phyloP scores from a whole-genome alignment of 2,888 invertebrate genomes.

The Habrosyne pyritoides region DNA sequence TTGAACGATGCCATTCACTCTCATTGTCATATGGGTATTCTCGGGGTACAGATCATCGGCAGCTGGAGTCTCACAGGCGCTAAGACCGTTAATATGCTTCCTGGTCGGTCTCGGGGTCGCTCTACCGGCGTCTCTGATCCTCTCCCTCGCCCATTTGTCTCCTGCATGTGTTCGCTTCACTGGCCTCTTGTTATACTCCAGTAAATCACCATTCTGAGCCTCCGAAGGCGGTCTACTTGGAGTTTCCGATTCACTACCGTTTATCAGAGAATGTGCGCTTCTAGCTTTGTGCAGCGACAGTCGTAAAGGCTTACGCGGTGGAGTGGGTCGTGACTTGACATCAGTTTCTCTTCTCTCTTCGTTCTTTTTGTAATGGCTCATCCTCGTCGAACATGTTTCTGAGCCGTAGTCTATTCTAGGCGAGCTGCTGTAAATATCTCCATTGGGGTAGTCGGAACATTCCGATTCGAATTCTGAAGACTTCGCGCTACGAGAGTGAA shows the following conservation, averaged over 20 bases:
- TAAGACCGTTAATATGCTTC: slow-evolving; percentile 53
- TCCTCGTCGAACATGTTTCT: slow-evolving; percentile 76
- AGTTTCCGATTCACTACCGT: slow-evolving; percentile 74
- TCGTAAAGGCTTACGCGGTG: slow-evolving; percentile 93
- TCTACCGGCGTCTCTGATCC: slow-evolving; percentile 54
- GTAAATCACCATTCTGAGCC: slow-evolving; percentile 51
- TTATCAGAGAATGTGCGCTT: slow-evolving; percentile 88
- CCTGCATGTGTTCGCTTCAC: slow-evolving; percentile 83
- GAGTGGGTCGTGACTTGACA: slow-evolving; percentile 86
- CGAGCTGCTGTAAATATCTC: slow-evolving; percentile 68
- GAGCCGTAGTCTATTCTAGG: slow-evolving; percentile 83
- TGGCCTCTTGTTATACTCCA: slow-evolving; percentile 78
- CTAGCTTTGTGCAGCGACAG: slow-evolving; percentile 92
- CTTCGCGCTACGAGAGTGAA: slow-evolving; percentile 86
- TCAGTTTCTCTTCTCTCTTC: slow-evolving; percentile 66
- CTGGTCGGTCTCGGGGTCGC: slow-evolving; percentile 70
- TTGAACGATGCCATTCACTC: slow-evolving; percentile 39
- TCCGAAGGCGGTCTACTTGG: slow-evolving; percentile 62
- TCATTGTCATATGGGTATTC: slow-evolving; percentile 44
- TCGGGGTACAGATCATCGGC: slow-evolving; percentile 73
- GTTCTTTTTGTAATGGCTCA: slow-evolving; percentile 72
- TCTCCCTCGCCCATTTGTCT: slow-evolving; percentile 59
- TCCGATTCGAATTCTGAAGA: slow-evolving; percentile 92
- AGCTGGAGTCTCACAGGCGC: slow-evolving; percentile 60
- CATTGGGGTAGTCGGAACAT: slow-evolving; percentile 80